Percentiles rank a stretch among this genome's conserved stretches.
Evolutionary conservation across 1,140 invertebrate species (phyloP).

Genomic region (Euschistus heros): DNA sequence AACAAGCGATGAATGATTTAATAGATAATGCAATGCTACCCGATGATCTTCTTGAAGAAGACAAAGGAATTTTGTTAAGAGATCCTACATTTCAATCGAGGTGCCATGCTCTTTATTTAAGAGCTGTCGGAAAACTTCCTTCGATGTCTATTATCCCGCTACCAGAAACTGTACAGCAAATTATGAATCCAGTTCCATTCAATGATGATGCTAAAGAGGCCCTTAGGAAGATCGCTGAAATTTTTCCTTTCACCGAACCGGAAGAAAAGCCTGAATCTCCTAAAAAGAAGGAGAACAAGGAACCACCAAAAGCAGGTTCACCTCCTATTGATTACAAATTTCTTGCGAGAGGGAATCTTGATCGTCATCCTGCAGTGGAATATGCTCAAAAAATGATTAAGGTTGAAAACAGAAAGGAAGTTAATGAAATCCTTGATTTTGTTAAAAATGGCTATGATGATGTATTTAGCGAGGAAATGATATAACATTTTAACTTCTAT

Average conservation of each 20-base stretch:
- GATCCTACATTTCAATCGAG: slow-evolving; percentile 13
- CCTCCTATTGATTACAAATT: too few relatives aligned
- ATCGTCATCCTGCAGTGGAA: neutral
- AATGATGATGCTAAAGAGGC: neutral
- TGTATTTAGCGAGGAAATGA: neutral
- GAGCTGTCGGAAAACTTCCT: slow-evolving; percentile 3
- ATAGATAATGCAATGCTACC: slow-evolving; percentile 9
- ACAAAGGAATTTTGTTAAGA: neutral
- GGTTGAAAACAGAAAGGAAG: neutral
- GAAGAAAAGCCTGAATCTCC: neutral
- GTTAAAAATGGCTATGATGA: neutral
- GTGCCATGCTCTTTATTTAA: slow-evolving; percentile 3
- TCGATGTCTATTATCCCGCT: neutral
- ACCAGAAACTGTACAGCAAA: neutral
- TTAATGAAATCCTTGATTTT: neutral
- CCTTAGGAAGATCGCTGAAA: neutral
- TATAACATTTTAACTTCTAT: neutral
- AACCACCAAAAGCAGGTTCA: too few relatives aligned
- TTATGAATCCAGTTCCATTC: neutral
- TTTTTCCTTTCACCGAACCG: neutral
- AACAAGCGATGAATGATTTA: neutral
- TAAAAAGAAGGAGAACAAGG: neutral
- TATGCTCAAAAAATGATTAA: neutral
- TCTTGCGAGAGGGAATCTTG: too few relatives aligned
- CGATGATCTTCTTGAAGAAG: slow-evolving; percentile 12